Evolutionary conservation across 2,113 vertebrate genomes (phyloP), one percentile per base, ranked within the genome.

Genomic region (Xiphias gladius): DNA sequence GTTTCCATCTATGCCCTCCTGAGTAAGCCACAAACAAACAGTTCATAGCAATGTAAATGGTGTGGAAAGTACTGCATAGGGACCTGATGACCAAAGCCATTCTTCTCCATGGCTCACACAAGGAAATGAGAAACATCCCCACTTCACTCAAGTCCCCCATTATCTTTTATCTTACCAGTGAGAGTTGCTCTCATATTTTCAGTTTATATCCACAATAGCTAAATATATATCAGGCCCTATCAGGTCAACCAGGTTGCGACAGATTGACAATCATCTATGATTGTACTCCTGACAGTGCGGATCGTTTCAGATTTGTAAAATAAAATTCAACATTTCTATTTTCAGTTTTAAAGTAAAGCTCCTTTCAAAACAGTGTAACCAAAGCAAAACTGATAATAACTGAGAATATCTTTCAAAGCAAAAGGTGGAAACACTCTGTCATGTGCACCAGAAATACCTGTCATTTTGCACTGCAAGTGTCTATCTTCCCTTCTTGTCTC

Each of bases 11-110:
- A 81, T 92, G 90, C 83, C 89, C 91, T 91, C 88, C 89, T 88
- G 89, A 89, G 81, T 79, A 74, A 73, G 75, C 88, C 79, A 75
- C 89, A 91, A 91, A 91, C 92, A 89, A 91, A 92, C 94, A 89
- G 87, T 93, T 91, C 92, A 89, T 63, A 88, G 91, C 93, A 76
- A 94, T 94, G 94, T 92, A 93, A 93, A 94, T 93, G 92, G 91
- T 86, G 91, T 93, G 90, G 92, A 93, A 94, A 94, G 91, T 85
- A 64, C 79, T 85, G 93, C 89, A 87, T 46, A 54, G 89, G 93
- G 91, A 91, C 86, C 87, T 80, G 89, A 92, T 92, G 94, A 90
- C 94, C 94, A 90, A 48, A 89, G 84, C 71, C 82, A 68, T 85
- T 88, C 86, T 77, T 78, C 80, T 91, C 80, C 65, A 73, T 82